Evolutionary conservation across 2,797 vertebrate species (phyloP).

Genomic region (Momotus momota): DNA sequence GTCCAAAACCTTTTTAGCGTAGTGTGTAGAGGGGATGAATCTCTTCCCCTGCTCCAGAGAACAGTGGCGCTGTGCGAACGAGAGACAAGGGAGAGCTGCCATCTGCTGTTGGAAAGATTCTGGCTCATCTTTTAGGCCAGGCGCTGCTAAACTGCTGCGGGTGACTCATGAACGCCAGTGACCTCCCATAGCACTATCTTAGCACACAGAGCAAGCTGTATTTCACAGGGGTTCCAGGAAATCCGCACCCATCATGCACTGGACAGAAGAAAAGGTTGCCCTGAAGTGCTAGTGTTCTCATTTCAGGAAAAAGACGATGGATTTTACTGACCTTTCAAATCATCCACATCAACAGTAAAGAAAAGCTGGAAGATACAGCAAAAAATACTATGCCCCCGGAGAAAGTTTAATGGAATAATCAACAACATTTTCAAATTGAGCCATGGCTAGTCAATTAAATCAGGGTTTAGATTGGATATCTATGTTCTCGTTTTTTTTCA

Average conservation of each 20-base stretch:
- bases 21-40: not conserved
- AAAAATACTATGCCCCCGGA: not conserved
- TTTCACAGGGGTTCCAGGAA: not conserved
- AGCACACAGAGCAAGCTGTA: not conserved
- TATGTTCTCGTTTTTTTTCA: not conserved
- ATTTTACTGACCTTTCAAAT: not conserved
- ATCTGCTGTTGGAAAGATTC: conserved; percentile 59
- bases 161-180: not conserved
- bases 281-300: not conserved
- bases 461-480: not conserved
- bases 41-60: not conserved
- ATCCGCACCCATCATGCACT: rapidly evolving
- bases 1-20: not conserved
- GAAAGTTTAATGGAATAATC: not conserved
- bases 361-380: not conserved
- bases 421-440: not conserved
- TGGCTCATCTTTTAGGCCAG: not conserved
- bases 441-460: not conserved
- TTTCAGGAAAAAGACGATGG: not conserved
- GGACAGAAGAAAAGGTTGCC: not conserved
- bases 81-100: conserved; percentile 62
- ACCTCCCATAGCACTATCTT: not conserved
- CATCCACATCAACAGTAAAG: not conserved
- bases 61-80: not conserved
- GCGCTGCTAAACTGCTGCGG: not conserved